A percentile compares a stretch with the other conserved stretches of the same genome.
These are phyloP conservation scores for Leptinotarsa rubiginosa DNA, from an alignment of 2,888 invertebrate genomes.

Conservation along the genomic window DNA sequence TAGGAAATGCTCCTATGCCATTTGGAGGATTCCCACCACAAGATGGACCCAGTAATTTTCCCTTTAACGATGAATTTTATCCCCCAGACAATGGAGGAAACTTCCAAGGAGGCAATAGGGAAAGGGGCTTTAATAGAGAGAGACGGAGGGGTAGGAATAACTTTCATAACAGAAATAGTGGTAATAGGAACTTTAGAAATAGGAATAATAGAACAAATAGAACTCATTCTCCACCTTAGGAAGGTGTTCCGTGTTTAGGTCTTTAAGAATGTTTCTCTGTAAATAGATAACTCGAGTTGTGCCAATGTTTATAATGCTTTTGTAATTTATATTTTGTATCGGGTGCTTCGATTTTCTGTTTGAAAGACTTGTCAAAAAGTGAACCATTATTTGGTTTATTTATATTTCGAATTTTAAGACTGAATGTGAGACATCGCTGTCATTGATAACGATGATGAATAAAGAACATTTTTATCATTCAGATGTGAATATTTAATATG, in stretches of 20 bases:
- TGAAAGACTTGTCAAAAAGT: neutral
- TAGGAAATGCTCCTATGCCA: conserved; percentile 56
- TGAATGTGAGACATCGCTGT: conserved; percentile 17
- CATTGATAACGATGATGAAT: neutral
- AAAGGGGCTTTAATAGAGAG: conserved; percentile 58
- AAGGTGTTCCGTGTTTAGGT: conserved; percentile 6
- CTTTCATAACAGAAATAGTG: conserved; percentile 50
- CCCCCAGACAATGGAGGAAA: conserved; percentile 52
- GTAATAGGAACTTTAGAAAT: conserved; percentile 55
- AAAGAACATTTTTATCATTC: neutral
- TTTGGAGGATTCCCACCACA: conserved; percentile 55
- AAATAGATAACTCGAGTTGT: conserved; percentile 36
- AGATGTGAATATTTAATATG: neutral
- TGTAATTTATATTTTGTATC: conserved; percentile 29
- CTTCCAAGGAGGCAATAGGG: conserved; percentile 58
- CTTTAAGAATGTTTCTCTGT: conserved; percentile 32
- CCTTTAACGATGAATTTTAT: conserved; percentile 68
- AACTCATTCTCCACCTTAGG: conserved; percentile 60
- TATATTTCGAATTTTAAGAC: conserved; percentile 20
- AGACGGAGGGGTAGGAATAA: conserved; percentile 50
- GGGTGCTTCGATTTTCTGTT: conserved; percentile 24
- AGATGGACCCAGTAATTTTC: conserved; percentile 61
- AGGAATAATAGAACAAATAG: conserved; percentile 59
- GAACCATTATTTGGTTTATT: conserved; percentile 1
- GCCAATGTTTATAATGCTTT: conserved; percentile 32